Percentiles rank a stretch among this genome's conserved stretches.
Evolutionary conservation across 2,888 invertebrate species (phyloP).

Genomic region (Torymus auratus): DNA sequence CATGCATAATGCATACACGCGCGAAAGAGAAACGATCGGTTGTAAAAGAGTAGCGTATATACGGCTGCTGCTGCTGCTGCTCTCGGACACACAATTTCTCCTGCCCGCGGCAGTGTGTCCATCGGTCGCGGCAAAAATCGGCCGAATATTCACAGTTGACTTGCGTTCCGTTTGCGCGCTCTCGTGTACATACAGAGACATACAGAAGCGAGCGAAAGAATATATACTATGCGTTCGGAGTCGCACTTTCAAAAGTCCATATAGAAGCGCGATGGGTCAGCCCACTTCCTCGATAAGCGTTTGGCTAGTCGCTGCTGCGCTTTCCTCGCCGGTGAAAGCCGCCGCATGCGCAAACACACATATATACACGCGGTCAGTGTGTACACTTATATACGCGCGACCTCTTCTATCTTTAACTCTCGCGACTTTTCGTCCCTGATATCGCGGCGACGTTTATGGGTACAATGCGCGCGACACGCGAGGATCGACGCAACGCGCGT

Average conservation of each 20-base stretch:
- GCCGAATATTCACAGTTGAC: conserved; percentile 36
- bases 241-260: conserved; percentile 1
- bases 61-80: too few relatives aligned
- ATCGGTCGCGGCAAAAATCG: conserved; percentile 8
- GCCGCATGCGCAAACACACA: neutral
- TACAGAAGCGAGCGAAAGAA: conserved; percentile 9
- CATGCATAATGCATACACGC: conserved; percentile 6
- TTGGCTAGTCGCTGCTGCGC: conserved; percentile 1
- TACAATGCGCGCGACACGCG: neutral
- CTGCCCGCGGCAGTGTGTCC: neutral
- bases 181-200: neutral
- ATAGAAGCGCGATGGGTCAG: conserved; percentile 25
- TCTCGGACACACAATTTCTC: conserved; percentile 18
- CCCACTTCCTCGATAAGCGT: conserved; percentile 23
- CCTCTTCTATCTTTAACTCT: too few relatives aligned
- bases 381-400: too few relatives aligned
- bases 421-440: too few relatives aligned
- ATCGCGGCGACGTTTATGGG: too few relatives aligned
- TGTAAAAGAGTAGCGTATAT: neutral
- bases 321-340: conserved; percentile 20
- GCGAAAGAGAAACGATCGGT: conserved; percentile 2
- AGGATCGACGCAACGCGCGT: neutral
- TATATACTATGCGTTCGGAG: neutral
- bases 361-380: neutral
- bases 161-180: neutral